phyloP scores from a whole-genome alignment of 2,113 vertebrate genomes.

The Hoplias malabaricus region DNA sequence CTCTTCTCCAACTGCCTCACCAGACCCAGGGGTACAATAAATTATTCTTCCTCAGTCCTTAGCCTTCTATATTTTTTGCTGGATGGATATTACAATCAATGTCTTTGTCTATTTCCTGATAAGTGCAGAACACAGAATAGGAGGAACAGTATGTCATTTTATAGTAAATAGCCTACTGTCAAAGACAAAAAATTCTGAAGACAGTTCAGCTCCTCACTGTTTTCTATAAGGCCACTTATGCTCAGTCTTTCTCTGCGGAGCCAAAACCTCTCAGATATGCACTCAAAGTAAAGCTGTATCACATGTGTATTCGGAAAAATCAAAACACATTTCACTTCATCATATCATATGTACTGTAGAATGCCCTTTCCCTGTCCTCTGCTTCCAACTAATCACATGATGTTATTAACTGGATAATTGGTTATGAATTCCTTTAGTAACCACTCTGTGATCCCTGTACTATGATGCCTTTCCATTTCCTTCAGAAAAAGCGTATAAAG shows the following conservation, averaged over 20 bases:
- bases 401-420: neutral
- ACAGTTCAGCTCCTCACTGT: neutral
- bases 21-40: neutral
- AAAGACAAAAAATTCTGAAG: neutral
- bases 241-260: neutral
- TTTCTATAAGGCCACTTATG: neutral
- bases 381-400: neutral
- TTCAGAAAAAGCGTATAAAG: neutral
- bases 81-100: neutral
- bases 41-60: conserved; percentile 1
- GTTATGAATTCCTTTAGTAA: neutral
- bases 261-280: neutral
- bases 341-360: neutral
- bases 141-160: conserved; percentile 22
- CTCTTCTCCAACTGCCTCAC: neutral
- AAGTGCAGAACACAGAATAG: neutral
- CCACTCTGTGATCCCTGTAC: neutral
- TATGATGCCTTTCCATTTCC: neutral
- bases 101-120: neutral
- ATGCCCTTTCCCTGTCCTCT: neutral
- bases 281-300: conserved; percentile 6
- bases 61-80: neutral
- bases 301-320: neutral
- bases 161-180: conserved; percentile 5
- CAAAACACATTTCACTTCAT: neutral